phyloP scores from a whole-genome alignment of 2,113 vertebrate species.

The Pangasianodon hypophthalmus region DNA sequence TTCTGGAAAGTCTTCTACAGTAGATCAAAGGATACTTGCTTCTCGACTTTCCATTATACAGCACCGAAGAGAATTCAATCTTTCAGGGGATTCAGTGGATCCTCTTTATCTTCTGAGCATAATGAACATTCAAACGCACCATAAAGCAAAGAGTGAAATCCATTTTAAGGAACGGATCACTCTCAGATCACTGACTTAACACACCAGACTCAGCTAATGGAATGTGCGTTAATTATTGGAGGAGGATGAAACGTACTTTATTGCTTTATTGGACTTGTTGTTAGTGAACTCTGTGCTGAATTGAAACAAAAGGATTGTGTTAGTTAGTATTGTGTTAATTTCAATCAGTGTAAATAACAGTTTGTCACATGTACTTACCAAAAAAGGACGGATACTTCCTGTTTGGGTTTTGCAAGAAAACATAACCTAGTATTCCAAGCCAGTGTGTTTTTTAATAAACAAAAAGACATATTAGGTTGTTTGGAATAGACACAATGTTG shows the following conservation, averaged over 20 bases:
- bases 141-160: background rate
- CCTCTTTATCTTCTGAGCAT: background rate
- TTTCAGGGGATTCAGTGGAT: background rate
- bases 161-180: background rate
- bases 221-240: background rate
- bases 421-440: background rate
- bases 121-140: background rate
- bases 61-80: background rate
- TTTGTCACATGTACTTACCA: background rate
- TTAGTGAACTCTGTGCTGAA: background rate
- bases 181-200: background rate
- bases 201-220: background rate
- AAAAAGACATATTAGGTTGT: no score
- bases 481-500: background rate
- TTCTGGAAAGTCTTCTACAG: background rate
- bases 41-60: background rate
- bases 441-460: no score
- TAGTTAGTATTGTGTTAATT: background rate
- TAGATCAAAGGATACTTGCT: background rate
- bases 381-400: background rate
- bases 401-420: background rate
- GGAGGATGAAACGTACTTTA: background rate
- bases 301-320: background rate
- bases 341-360: background rate
- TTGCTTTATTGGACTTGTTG: background rate